Conservation (phyloP, 1,140 invertebrate species). For the Mesaphorura yosii region DNA sequence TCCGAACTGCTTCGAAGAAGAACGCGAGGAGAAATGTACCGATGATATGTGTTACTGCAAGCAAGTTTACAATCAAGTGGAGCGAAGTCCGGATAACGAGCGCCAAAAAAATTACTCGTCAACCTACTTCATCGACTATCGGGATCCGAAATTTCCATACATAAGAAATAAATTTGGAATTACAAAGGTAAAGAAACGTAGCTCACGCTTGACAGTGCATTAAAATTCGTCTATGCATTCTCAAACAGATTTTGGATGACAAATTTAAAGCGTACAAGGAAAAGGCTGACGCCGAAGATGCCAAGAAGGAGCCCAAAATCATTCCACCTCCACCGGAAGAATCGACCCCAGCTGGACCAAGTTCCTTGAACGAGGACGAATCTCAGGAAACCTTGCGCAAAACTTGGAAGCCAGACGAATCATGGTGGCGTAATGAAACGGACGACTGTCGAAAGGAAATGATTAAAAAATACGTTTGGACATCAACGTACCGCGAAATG, state of each 20-base stretch:
- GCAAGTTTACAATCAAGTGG: conserved; percentile 15
- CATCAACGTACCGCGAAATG: conserved; percentile 29
- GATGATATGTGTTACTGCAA: conserved; percentile 18
- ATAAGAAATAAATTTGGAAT: conserved; percentile 12
- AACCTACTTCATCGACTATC: conserved; percentile 21
- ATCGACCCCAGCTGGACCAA: conserved; percentile 10
- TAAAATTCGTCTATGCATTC: too few relatives aligned
- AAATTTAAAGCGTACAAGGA: conserved; percentile 18
- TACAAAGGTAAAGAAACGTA: background rate
- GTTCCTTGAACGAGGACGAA: too few relatives aligned
- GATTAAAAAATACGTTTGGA: conserved; percentile 26
- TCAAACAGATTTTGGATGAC: conserved; percentile 5
- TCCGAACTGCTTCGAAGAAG: conserved; percentile 24
- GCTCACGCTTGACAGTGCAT: background rate
- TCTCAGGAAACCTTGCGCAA: too few relatives aligned
- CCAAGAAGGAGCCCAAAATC: conserved; percentile 20
- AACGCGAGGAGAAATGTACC: conserved; percentile 10
- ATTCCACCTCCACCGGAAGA: background rate
- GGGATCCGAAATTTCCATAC: conserved; percentile 22
- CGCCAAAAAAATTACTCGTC: conserved; percentile 12
- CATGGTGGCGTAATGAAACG: conserved; percentile 18
- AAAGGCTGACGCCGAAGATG: conserved; percentile 23
- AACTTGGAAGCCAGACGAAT: conserved; percentile 16
- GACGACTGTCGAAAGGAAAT: conserved; percentile 21
- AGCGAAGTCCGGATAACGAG: conserved; percentile 3